Base-by-base conservation (phyloP, 2,797 vertebrate species). In the Paratrypauchen microcephalus region DNA sequence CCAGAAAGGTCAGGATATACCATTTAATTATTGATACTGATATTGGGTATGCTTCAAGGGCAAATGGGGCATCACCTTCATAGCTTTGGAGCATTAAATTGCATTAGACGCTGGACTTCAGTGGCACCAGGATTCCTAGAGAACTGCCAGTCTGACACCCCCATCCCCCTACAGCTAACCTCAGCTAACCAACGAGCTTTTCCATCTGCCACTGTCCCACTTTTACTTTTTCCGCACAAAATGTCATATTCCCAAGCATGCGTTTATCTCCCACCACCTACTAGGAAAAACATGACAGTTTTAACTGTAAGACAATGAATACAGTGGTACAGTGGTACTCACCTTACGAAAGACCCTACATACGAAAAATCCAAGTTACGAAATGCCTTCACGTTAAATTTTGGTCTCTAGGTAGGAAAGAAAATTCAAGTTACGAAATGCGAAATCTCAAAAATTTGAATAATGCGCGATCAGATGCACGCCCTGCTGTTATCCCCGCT, bases 91-190 rank as follows among this genome's bases (percentile, higher is more conserved):
- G 87, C 80, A 83, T 88, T 87, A 84, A 87, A 91, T 88, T 83
- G 86, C 61, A 86, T 91, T 88, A 88, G 87, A 87, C 83, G 86
- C 74, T 71, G 78, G 78, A 69, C 87, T 83, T 57, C 80, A 83
- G 75, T 19, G 30, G 79, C 69, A 85, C 75, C 76, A 86, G 78
- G 81, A 87, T 77, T 87, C 78, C 85, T 60, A 60, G 80, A 82
- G 68, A 69, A 69, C 70, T 65, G 78, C 77, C 71, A 65, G 72
- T 76, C 73, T 78, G 64, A 65, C 74, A 69, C 45, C 54, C 64
- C 63, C 71, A 48, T 13, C 69, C 74, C 71, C 65, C 50, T 36
- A 76, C 74, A 69, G n/a, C 68, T 66, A 80, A 81, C 74, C 67
- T 78, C 79, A 77, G 76, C 47, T 23, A 13, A 45, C 72, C 13